phyloP scores from a whole-genome alignment of 2,113 vertebrate genomes.

The Sylvicapra grimmia region DNA sequence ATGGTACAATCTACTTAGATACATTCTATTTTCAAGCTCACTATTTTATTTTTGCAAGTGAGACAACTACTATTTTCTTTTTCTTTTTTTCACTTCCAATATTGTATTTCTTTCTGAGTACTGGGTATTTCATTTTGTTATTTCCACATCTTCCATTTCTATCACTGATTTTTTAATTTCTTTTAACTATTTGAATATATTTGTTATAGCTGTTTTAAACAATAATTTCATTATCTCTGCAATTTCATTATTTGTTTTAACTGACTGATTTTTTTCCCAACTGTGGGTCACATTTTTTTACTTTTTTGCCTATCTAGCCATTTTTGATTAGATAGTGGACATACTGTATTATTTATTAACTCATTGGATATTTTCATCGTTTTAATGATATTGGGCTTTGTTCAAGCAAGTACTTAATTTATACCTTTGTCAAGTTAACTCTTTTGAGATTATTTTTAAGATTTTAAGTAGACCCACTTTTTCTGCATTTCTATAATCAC shows the following conservation, averaged over 20 bases:
- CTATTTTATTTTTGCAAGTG: not conserved
- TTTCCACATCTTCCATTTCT: not conserved
- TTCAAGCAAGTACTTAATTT: not conserved
- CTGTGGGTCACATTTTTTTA: not conserved
- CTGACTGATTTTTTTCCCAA: not conserved
- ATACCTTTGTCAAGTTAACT: not conserved
- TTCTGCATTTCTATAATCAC: not conserved
- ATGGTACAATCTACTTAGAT: not conserved
- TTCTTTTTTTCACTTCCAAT: not conserved
- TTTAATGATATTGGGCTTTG: not conserved
- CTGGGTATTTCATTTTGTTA: not conserved
- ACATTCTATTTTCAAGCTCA: not conserved
- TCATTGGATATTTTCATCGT: not conserved
- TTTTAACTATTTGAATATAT: not conserved
- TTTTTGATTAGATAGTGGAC: not conserved
- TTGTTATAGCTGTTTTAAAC: not conserved
- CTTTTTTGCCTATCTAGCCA: not conserved
- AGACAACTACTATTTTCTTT: not conserved
- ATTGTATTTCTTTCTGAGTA: not conserved
- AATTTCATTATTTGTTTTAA: not conserved
- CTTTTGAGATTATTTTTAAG: not conserved
- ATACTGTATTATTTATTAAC: not conserved
- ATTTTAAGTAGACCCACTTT: not conserved
- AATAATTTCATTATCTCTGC: not conserved
- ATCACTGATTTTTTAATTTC: not conserved